Conservation (phyloP, 2,797 vertebrate species). For the Enteromius afrohamiltoni region DNA sequence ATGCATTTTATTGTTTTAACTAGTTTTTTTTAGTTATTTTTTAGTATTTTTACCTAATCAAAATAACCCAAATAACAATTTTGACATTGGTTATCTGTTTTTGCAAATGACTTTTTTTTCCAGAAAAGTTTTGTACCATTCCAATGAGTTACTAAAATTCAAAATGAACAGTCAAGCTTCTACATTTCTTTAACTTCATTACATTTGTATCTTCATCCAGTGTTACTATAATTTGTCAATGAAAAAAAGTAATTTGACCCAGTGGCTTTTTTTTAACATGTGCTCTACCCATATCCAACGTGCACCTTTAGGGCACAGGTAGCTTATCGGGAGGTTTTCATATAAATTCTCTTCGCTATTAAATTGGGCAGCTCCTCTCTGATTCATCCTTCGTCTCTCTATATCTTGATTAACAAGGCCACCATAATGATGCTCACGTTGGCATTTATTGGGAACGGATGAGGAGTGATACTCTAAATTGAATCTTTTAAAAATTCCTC, state of each 20-base stretch:
- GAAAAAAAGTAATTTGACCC: not conserved
- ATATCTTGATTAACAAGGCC: slow-evolving; percentile 32
- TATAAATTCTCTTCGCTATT: not conserved
- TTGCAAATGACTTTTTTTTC: too few relatives aligned
- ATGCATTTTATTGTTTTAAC: too few relatives aligned
- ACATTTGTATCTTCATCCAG: not conserved
- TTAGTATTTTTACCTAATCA: too few relatives aligned
- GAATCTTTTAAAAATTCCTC: slow-evolving; percentile 36
- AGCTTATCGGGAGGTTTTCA: not conserved
- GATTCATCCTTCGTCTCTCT: slow-evolving; percentile 19
- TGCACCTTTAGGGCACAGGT: not conserved
- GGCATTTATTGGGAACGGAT: slow-evolving; percentile 55
- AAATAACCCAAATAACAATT: too few relatives aligned
- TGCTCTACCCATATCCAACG: not conserved
- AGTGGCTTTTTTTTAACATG: not conserved
- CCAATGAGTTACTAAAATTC: not conserved
- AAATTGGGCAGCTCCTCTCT: not conserved
- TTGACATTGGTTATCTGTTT: too few relatives aligned
- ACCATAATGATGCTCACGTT: slow-evolving; percentile 29
- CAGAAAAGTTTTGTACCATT: not conserved
- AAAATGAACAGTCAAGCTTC: not conserved
- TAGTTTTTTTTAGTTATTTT: too few relatives aligned
- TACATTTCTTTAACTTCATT: not conserved
- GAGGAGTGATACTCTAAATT: slow-evolving; percentile 52
- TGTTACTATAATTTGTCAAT: not conserved